Evolutionary conservation across 2,797 vertebrate species (phyloP), one percentile per base, ranked within the genome.

Genomic region (Mycteria americana): DNA sequence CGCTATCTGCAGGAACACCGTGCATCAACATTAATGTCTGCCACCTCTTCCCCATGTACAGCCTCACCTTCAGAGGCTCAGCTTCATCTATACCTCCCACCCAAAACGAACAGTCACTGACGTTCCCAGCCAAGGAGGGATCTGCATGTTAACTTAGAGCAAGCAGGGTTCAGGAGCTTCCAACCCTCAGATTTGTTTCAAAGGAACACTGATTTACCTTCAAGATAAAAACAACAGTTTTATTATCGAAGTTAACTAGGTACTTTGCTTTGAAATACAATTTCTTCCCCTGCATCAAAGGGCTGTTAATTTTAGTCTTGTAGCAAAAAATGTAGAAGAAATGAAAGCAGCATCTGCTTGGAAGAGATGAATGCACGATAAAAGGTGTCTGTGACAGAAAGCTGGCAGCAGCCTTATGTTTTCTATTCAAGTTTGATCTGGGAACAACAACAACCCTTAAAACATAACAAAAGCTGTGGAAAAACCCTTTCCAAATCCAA

Each of bases 341-440:
- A 85, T 54, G 50, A 94, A 93, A 93, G 92, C 94, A 93, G 93
- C 95, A 96, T 97, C 95, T 95, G 93, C 93, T 92, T 51, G 87
- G 87, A 95, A 81, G 75, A 96, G 83, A 96, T 82, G 94, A 91
- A 88, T 45, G 64, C 54, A 88, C 95, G 95, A 91, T 92, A 92
- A 97, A 97, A 94, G 96, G 93, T 91, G 86, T 41, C 93, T 75
- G 86, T 91, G 93, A 95, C 95, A 92, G 92, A 96, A 92, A 90
- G 45, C 95, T 95, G 95, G 94, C 94, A 92, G 87, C 73, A 91
- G 68, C 56, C 33, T 91, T 43, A 3, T 51, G 63, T 92, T 88
- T 93, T 78, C 94, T 96, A 74, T 94, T 94, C 84, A 88, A 94
- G 78, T 84, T 85, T 93, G 70, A 96, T 93, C 92, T 53, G 83